A percentile compares a stretch with the other conserved stretches of the same genome.
Conservation (phyloP, 2,113 vertebrate species). For the Tympanuchus pallidicinctus region DNA sequence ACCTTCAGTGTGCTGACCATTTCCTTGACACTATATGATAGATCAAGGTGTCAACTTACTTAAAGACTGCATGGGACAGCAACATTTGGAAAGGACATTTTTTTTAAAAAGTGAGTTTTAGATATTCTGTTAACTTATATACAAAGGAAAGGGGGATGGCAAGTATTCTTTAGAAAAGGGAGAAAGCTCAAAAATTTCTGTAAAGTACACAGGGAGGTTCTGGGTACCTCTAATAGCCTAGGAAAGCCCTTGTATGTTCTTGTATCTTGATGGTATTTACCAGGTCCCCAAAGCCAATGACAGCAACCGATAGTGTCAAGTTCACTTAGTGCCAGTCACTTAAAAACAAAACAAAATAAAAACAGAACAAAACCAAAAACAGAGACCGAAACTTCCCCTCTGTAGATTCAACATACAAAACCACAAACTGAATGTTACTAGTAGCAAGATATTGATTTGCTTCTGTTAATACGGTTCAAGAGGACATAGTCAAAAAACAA, state of each 20-base stretch:
- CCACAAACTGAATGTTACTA: constrained; percentile 67
- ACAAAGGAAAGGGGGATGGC: constrained; percentile 33
- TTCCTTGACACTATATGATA: constrained; percentile 30
- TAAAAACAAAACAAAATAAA: background rate
- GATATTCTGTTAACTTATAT: constrained; percentile 36
- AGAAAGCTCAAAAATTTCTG: constrained; percentile 49
- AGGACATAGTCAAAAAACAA: constrained; percentile 61
- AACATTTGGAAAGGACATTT: constrained; percentile 17
- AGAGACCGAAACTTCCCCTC: constrained; percentile 51
- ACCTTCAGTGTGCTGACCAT: constrained; percentile 12
- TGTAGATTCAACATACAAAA: constrained; percentile 59
- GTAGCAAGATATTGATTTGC: constrained; percentile 62
- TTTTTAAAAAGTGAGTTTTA: background rate
- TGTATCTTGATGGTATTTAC: constrained; percentile 53
- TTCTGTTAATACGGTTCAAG: constrained; percentile 75
- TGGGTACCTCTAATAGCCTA: constrained; percentile 63
- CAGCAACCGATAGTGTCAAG: constrained; percentile 70
- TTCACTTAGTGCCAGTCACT: constrained; percentile 77
- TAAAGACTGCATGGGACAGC: constrained; percentile 7
- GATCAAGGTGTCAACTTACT: constrained; percentile 44
- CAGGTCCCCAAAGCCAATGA: constrained; percentile 69
- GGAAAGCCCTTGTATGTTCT: constrained; percentile 76
- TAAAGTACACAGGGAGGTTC: constrained; percentile 57
- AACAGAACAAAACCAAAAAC: background rate
- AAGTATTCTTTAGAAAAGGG: constrained; percentile 41